Evolutionary conservation across 2,888 invertebrate species (phyloP), one percentile per base, ranked within the genome.

Genomic region (Lingula anatina): DNA sequence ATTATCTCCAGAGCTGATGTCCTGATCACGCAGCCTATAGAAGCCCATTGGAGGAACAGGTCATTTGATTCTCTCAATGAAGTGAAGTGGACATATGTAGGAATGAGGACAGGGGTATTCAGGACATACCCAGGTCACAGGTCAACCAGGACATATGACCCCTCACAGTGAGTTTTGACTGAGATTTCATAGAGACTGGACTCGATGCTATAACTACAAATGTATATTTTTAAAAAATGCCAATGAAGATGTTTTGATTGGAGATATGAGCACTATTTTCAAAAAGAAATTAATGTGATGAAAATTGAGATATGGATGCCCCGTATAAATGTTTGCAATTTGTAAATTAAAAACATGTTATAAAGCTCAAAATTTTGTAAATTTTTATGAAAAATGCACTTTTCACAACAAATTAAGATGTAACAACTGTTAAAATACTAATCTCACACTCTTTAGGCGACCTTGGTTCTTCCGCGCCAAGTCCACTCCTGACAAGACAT

Each of bases 41-140:
- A 78, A 55, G 64, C 68, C 26, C 61, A 73, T 26, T 78, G 78
- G 78, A 65, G 64, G 46, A 58, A 49, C 0, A 60, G 77, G 26
- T 57, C 66, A 26, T 73, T 76, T 65, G 75, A 76, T 40, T 75
- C 73, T 4, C 55, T 78, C 15, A 68, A 72, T 45, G 73, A 77
- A 57, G 71, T 77, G 12, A 77, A 74, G 55, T 77, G 76, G 76
- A 76, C 76, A 1, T 77, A 76, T 57, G 75, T 78, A 39, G 78
- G 77, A 3, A 64, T 77, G 55, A 54, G 77, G n/a, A 75, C 75
- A 57, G 78, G 78, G 1, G 76, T 78, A 12, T 78, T 78, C 54
- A 60, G 78, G 36, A 77, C 78, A 0, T 78, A 76, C 58, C 78
- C 78, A 40, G 78, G 74, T 7, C 78, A 78, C 55, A 60, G 77